A percentile compares a stretch with the other conserved stretches of the same genome.
phyloP scores from a whole-genome alignment of 1,140 invertebrate species.

The Prorops nasuta region DNA sequence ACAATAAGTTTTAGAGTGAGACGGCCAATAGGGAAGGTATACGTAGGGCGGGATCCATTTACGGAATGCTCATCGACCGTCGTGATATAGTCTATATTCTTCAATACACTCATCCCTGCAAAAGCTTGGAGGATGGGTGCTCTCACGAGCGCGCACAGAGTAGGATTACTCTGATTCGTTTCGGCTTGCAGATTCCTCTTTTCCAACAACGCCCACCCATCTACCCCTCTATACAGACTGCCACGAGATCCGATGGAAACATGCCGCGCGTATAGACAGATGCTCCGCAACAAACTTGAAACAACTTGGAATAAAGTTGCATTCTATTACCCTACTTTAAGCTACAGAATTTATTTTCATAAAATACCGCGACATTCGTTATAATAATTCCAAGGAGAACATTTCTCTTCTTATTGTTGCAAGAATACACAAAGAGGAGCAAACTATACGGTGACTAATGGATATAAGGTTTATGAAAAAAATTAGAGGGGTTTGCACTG shows the following conservation, averaged over 20 bases:
- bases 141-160: slow-evolving; percentile 43
- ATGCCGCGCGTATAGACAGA: neutral
- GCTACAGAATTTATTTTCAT: too few species aligned
- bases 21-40: slow-evolving; percentile 8
- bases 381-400: too few species aligned
- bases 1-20: neutral
- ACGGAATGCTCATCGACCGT: slow-evolving; percentile 54
- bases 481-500: too few species aligned
- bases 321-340: neutral
- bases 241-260: neutral
- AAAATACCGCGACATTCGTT: too few species aligned
- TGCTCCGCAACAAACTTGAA: neutral
- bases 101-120: too few species aligned
- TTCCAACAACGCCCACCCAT: slow-evolving; percentile 34
- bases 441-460: too few species aligned
- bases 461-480: too few species aligned
- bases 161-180: slow-evolving; percentile 56
- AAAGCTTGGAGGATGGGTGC: slow-evolving; percentile 18
- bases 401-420: too few species aligned
- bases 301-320: neutral
- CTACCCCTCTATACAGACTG: slow-evolving; percentile 6
- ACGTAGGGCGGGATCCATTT: slow-evolving; percentile 42
- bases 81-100: too few species aligned
- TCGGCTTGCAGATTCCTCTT: slow-evolving; percentile 55
- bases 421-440: too few species aligned